Evolutionary conservation across 2,113 vertebrate genomes (phyloP), one percentile per base, ranked within the genome.

Genomic region (Desmodus rotundus): DNA sequence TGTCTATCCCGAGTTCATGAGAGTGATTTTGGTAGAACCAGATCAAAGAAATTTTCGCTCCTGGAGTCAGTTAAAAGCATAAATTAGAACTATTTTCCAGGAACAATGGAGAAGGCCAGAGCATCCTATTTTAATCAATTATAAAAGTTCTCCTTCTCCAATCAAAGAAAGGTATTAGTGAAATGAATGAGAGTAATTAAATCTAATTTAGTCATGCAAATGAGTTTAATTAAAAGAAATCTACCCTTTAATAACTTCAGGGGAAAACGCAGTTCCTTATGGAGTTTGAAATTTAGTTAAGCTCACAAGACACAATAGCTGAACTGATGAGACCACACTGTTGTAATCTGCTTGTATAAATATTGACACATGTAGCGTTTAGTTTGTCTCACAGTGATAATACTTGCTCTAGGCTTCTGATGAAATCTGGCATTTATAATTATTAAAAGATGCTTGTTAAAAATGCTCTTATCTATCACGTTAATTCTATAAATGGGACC

Each of bases 181-280:
- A 98, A 99, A 98, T 98, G 98, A 99, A 99, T 98, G 98, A 98
- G 98, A 98, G 98, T 98, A 99, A 99, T 99, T 99, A 99, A 98
- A 98, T 98, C 98, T 98, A 98, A 99, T 99, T 99, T 98, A 98
- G 98, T 98, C 96, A 98, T 98, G 98, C 98, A 99, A 99, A 99
- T 99, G 95, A 98, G 97, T 98, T 98, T 98, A 99, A 99, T 99
- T 99, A 99, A 98, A 98, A 98, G 98, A 98, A 99, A 99, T 98
- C 98, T 98, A 98, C 96, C 93, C 98, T 98, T 98, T 98, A 98
- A 99, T 99, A 99, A 99, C 99, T 98, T 98, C 98, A 98, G 98
- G 98, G 98, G 98, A 88, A 98, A 98, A 98, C 58, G 92, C 50
- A 9, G 58, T 94, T 99, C 98, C 98, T 86, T 97, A 97, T 1